Evolutionary conservation across 2,888 invertebrate species (phyloP).

Genomic region (Drosophila macrospina): DNA sequence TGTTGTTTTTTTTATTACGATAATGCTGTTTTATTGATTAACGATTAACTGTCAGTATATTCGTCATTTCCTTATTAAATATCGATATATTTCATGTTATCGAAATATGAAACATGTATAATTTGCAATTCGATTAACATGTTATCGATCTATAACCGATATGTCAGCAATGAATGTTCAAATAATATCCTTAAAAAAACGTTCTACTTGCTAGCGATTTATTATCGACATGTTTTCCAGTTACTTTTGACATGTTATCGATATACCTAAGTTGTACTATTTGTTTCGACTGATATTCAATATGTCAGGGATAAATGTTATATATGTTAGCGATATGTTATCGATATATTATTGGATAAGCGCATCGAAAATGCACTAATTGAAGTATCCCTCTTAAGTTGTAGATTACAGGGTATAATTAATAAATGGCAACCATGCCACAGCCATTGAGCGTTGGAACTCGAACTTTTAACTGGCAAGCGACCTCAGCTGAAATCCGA

Average conservation of each 20-base stretch:
- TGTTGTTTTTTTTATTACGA: too few species aligned
- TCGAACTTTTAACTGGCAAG: background rate
- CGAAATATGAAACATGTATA: too few species aligned
- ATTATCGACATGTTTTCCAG: background rate
- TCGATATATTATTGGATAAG: background rate
- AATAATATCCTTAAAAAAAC: too few species aligned
- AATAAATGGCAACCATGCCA: constrained; percentile 14
- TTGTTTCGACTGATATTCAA: too few species aligned
- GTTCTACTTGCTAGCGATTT: too few species aligned
- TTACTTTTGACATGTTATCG: background rate
- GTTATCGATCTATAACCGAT: background rate
- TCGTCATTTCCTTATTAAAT: too few species aligned
- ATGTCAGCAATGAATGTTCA: background rate
- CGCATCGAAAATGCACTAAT: background rate
- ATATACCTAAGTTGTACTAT: too few species aligned
- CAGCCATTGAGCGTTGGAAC: background rate
- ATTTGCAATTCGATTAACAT: background rate
- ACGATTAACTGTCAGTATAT: too few species aligned
- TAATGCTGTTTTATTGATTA: too few species aligned
- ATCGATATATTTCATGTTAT: background rate
- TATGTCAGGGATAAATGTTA: too few species aligned
- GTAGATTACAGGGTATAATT: constrained; percentile 18
- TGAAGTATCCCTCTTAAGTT: background rate
- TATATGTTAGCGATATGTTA: background rate
- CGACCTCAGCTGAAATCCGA: background rate